A percentile compares a stretch with the other conserved stretches of the same genome.
These are phyloP conservation scores for Patella ulyssiponensis DNA, from an alignment of 2,888 invertebrate genomes.

Conservation along the genomic window DNA sequence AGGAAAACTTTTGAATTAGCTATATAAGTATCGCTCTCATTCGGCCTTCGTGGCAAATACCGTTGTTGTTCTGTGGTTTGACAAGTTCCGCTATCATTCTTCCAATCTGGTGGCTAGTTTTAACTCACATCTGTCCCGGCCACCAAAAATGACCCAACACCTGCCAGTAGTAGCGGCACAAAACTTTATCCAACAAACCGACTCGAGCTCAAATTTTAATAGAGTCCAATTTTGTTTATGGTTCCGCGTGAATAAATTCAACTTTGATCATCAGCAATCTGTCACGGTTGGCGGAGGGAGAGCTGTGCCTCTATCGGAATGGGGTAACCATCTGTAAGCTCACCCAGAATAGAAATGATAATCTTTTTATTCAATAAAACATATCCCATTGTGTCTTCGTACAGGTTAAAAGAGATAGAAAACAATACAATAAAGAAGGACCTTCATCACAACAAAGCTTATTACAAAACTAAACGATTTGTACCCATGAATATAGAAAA, in stretches of 20 bases:
- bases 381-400: too few species aligned
- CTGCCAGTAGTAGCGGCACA: not conserved
- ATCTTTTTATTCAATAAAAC: too few species aligned
- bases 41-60: too few species aligned
- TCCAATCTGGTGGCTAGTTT: not conserved
- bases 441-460: too few species aligned
- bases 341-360: too few species aligned
- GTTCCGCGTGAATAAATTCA: conserved; percentile 3
- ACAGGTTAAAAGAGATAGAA: too few species aligned
- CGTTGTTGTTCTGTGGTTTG: too few species aligned
- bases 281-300: not conserved
- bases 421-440: too few species aligned
- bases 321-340: not conserved
- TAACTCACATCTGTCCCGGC: not conserved
- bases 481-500: too few species aligned
- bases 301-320: not conserved
- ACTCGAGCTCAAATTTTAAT: not conserved
- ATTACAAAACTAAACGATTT: too few species aligned
- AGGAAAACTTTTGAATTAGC: too few species aligned
- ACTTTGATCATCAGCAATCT: not conserved
- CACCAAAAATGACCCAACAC: not conserved
- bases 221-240: not conserved
- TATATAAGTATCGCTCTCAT: too few species aligned
- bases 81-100: not conserved
- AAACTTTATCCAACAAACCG: not conserved